Evolutionary conservation across 2,888 invertebrate genomes (phyloP), one percentile per base, ranked within the genome.

Genomic region (Euzophera pinguis): DNA sequence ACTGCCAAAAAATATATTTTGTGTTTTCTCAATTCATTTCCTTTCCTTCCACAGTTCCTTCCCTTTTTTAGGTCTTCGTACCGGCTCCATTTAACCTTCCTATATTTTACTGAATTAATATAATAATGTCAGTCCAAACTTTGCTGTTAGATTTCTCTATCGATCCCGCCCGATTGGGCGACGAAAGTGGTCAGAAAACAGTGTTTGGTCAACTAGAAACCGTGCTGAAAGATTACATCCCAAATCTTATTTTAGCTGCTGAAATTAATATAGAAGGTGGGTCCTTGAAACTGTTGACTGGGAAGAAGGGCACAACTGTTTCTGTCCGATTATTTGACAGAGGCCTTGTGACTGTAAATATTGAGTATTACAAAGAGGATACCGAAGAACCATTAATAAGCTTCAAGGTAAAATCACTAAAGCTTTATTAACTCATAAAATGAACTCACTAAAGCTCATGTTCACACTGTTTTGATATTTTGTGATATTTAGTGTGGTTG

Each of bases 321-420:
- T 94, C 94, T 29, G 90, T 95, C 42, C 92, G 96, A 73, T 91
- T 95, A 62, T 96, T 94, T 69, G 91, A 92, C 45, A 93, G 94
- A 66, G 96, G 96, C 53, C 87, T 96, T 62, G 91, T 96, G 53
- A 96, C 96, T 35, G 89, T 96, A 63, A 96, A 95, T 78, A 93
- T 96, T 70, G 97, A 97, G 75, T 96, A 95, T 86, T 96, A 93
- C 77, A 93, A 94, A 75, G 93, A 92, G 56, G 94, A 95, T 53
- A 92, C 92, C 59, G 94, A 95, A 70, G 93, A 94, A 61, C 93
- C 94, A 37, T 75, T 95, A 56, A 88, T 96, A 67, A 92, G 91
- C 63, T 94, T 94, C 82, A 95, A 96, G 93, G 96, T 96, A 93
- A 50, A 29, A 27, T 14, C 32, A 39, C 39, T 39, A 39, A 16